A percentile compares a stretch with the other conserved stretches of the same genome.
These are phyloP conservation scores for Potamilus streckersoni DNA, from an alignment of 1,140 invertebrate genomes.

Conservation along the genomic window DNA sequence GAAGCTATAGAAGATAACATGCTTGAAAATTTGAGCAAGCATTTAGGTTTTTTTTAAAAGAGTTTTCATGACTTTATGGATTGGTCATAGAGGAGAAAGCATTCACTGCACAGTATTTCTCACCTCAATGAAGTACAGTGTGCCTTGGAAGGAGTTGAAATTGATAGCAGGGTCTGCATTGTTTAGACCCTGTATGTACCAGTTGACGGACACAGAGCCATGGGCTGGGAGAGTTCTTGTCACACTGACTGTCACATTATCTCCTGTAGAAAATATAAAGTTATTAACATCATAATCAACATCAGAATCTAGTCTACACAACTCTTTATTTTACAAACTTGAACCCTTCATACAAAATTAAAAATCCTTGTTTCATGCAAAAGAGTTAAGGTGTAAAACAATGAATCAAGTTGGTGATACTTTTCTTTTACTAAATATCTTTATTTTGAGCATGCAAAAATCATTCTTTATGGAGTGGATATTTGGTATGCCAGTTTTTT, in stretches of 20 bases:
- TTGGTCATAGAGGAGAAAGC: too few species aligned
- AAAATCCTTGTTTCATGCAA: background rate
- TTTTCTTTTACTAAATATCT: too few species aligned
- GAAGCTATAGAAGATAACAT: too few species aligned
- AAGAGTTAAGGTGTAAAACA: background rate
- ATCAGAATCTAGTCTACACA: too few species aligned
- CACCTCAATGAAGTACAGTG: constrained; percentile 54
- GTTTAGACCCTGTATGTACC: constrained; percentile 50
- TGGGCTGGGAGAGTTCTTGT: constrained; percentile 38
- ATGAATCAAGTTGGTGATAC: background rate
- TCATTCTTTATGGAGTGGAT: too few species aligned
- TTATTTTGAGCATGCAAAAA: too few species aligned
- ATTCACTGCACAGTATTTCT: constrained; percentile 7
- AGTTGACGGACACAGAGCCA: constrained; percentile 55
- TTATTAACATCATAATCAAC: too few species aligned
- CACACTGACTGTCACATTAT: constrained; percentile 40
- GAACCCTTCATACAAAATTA: background rate
- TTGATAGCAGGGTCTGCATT: constrained; percentile 38
- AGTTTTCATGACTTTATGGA: too few species aligned
- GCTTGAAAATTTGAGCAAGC: too few species aligned
- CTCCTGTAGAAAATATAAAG: constrained; percentile 33
- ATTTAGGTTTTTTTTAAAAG: too few species aligned
- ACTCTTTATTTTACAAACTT: background rate
- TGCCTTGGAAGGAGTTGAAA: constrained; percentile 41
- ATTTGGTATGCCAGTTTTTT: too few species aligned